Conservation (phyloP, 2,113 vertebrate species). For the Tamias sibiricus region DNA sequence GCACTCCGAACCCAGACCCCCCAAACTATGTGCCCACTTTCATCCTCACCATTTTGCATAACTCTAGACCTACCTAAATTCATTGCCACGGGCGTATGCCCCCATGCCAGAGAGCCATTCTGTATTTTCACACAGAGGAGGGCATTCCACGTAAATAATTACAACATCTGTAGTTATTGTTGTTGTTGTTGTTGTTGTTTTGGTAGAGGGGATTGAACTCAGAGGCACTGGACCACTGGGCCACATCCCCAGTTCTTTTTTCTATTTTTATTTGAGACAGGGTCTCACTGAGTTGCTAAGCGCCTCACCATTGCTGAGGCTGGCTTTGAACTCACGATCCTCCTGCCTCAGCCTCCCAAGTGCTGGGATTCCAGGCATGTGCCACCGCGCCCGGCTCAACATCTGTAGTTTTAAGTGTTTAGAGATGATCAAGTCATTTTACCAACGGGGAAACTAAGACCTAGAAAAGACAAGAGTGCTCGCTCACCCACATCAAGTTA, state of each 20-base stretch:
- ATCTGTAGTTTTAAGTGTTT: background rate
- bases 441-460: background rate
- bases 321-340: too few relatives aligned
- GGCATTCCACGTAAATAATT: background rate
- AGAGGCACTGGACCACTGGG: too few relatives aligned
- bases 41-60: background rate
- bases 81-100: fast-evolving
- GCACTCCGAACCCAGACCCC: background rate
- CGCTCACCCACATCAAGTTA: background rate
- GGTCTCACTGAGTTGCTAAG: too few relatives aligned
- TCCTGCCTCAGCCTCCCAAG: too few relatives aligned
- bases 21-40: background rate
- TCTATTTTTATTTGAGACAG: too few relatives aligned
- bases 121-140: background rate
- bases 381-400: too few relatives aligned
- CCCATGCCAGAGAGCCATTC: background rate
- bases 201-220: too few relatives aligned
- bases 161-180: background rate
- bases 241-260: too few relatives aligned
- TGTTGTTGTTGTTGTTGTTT: too few relatives aligned
- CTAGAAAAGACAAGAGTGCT: background rate
- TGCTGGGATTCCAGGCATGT: too few relatives aligned
- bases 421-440: background rate
- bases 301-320: too few relatives aligned
- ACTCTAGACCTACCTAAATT: background rate